Base-by-base conservation (phyloP, 2,888 invertebrate genomes). In the Acrobasis consociella region DNA sequence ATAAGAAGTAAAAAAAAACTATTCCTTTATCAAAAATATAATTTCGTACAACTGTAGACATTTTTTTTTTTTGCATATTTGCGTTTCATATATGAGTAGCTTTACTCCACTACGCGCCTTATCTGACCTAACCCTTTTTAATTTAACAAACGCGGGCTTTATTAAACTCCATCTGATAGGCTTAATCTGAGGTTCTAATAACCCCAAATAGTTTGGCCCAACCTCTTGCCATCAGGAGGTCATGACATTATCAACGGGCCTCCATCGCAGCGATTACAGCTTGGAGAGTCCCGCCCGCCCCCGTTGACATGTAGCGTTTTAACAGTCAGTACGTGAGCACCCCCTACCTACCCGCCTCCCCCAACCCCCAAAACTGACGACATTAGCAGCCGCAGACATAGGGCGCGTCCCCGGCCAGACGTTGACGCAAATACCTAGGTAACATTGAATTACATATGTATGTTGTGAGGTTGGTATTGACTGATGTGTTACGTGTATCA, bases 301-400 rank as follows among this genome's bases (percentile, higher is more conserved):
- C 78, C 81, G 83, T 78, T 91, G 91, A 92, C 91, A 91, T 92
- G 89, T 88, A 85, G 84, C 90, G 87, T 91, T 91, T 91, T 89
- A 92, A 91, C 91, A 89, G 90, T 80, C 86, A 78, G 86, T 87
- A 91, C 91, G 90, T 90, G 22, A 22, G 91, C 74, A 68, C 78
- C 74, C 77, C 78, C 69, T 71, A 68, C 58, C 63, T 66, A 61
- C 68, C 68, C 63, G 62, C 68, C 65, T 64, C 71, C 76, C 70
- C 67, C 65, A 64, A 69, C 78, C 79, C 78, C 78, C 73, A 72
- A 73, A 87, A 78, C 87, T 87, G 91, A 88, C 90, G 91, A 91
- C 91, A 89, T 91, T 91, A 91, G 89, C 89, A 87, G 88, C 89
- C 90, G 86, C 91, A 90, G 91, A 91, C 91, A 86, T 86, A 86